phyloP scores from a whole-genome alignment of 2,797 vertebrate species.

The Melanotaenia pygmaea region DNA sequence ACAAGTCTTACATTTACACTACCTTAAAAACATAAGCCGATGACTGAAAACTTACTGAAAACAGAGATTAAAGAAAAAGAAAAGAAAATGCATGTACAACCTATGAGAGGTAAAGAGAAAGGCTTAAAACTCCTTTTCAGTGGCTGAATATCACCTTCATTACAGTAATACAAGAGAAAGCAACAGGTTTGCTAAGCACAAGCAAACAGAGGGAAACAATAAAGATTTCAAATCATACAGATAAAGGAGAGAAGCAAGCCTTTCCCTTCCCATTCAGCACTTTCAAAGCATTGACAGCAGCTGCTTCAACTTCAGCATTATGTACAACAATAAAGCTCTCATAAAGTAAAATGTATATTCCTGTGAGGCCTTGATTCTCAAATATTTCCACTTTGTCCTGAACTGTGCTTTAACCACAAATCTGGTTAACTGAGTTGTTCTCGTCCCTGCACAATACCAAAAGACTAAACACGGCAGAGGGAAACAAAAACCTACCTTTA shows the following conservation, averaged over 20 bases:
- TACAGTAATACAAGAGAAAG: background rate
- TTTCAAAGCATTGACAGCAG: constrained; percentile 19
- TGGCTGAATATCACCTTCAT: background rate
- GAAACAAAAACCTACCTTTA: constrained; percentile 27
- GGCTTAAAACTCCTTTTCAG: background rate
- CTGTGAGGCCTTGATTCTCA: constrained; percentile 6
- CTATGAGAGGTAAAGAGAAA: no score
- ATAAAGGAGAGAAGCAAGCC: constrained; percentile 2
- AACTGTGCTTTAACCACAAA: constrained; percentile 29
- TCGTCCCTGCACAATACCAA: constrained; percentile 14
- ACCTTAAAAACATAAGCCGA: no score
- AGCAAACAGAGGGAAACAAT: no score
- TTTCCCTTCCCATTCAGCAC: constrained; percentile 15
- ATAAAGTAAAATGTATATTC: constrained; percentile 32
- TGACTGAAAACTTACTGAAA: no score
- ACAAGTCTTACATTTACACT: no score
- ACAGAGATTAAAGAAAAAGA: no score
- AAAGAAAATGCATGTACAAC: no score
- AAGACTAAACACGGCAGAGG: constrained; percentile 10
- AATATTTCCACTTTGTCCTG: constrained; percentile 17
- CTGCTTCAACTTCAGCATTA: constrained; percentile 31
- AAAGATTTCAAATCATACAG: no score
- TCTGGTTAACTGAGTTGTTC: constrained; percentile 14
- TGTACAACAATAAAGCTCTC: constrained; percentile 28
- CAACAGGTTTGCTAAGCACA: constrained; percentile 2